These are phyloP conservation scores for Tetheella fluctuosa DNA, from an alignment of 2,888 invertebrate species.

Conservation along the genomic window DNA sequence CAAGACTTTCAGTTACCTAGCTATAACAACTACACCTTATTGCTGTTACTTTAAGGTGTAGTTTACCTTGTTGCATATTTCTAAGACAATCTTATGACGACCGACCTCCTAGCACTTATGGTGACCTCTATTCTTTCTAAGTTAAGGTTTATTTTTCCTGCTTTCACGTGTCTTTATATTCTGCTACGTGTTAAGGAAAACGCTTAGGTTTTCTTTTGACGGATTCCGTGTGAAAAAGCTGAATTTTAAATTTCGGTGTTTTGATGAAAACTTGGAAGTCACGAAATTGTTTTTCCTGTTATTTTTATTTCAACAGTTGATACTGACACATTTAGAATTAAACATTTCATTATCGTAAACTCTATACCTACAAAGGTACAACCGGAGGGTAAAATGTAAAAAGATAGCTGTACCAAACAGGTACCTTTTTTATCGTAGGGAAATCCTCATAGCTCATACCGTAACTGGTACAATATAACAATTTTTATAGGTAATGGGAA, in stretches of 20 bases:
- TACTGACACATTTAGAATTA: neutral
- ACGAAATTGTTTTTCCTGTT: neutral
- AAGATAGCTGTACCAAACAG: too few species aligned
- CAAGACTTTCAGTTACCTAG: conserved; percentile 21
- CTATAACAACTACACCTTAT: conserved; percentile 33
- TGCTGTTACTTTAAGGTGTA: conserved; percentile 39
- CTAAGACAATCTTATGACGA: conserved; percentile 41
- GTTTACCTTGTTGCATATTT: conserved; percentile 28
- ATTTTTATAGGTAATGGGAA: too few species aligned
- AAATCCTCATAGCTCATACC: too few species aligned
- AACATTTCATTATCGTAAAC: too few species aligned
- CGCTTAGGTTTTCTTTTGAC: conserved; percentile 55
- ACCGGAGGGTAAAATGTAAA: too few species aligned
- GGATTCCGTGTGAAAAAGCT: conserved; percentile 52
- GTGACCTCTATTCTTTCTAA: conserved; percentile 38
- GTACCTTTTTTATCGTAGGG: too few species aligned
- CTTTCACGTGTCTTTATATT: conserved; percentile 23
- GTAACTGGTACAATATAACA: too few species aligned
- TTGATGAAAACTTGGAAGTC: conserved; percentile 6
- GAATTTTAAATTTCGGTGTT: conserved; percentile 44
- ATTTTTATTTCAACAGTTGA: neutral
- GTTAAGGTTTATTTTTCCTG: conserved; percentile 48
- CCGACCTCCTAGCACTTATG: conserved; percentile 45
- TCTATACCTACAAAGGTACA: too few species aligned
- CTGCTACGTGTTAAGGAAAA: conserved; percentile 21